Conservation (phyloP, 2,888 invertebrate genomes). For the Eremobia ochroleuca region DNA sequence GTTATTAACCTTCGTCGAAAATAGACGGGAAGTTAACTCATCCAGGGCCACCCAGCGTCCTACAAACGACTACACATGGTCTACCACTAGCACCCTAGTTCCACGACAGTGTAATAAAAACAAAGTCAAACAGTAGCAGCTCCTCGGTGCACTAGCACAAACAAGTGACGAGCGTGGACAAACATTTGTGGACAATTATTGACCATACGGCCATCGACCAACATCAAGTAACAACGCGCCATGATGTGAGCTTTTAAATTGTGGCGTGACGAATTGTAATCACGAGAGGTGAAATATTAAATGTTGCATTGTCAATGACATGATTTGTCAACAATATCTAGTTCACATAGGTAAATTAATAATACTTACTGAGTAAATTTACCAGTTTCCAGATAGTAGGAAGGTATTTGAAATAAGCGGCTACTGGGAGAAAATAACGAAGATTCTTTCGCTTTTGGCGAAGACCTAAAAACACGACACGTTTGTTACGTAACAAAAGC, state of each 20-base stretch:
- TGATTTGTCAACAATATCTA: neutral
- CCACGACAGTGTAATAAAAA: constrained; percentile 51
- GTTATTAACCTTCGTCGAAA: neutral
- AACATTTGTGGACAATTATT: constrained; percentile 61
- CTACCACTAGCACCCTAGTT: constrained; percentile 36
- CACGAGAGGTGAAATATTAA: constrained; percentile 9
- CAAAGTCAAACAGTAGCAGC: constrained; percentile 58
- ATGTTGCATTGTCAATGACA: neutral
- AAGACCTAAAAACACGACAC: too few relatives aligned
- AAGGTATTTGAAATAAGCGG: neutral
- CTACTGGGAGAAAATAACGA: neutral
- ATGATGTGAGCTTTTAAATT: constrained; percentile 23
- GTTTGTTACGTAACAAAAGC: neutral
- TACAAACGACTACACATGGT: constrained; percentile 13
- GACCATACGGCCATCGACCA: constrained; percentile 34
- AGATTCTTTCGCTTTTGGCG: neutral
- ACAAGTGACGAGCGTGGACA: constrained; percentile 49
- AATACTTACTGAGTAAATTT: neutral
- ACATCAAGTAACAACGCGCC: constrained; percentile 19
- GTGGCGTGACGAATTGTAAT: constrained; percentile 29
- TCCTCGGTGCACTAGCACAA: constrained; percentile 35
- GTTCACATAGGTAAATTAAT: neutral
- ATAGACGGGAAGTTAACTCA: neutral
- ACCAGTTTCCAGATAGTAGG: neutral
- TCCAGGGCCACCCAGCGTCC: constrained; percentile 39